phyloP scores from a whole-genome alignment of 1,140 invertebrate species.

The Orchestia grillus region DNA sequence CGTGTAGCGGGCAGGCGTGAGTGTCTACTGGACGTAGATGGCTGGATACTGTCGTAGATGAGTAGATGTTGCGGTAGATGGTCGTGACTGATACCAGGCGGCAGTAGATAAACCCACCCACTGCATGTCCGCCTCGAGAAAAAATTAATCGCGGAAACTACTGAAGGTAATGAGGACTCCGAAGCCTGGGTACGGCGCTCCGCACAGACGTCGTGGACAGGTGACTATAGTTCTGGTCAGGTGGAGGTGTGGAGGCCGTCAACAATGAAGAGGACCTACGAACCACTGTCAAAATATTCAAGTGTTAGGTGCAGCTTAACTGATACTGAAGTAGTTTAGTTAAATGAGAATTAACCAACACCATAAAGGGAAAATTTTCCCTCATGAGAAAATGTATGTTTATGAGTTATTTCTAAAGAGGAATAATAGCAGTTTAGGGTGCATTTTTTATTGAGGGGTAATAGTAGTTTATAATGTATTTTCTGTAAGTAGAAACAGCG shows the following conservation, averaged over 20 bases:
- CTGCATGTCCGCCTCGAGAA: neutral
- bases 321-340: neutral
- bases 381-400: too few species aligned
- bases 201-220: neutral
- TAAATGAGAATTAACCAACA: too few species aligned
- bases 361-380: too few species aligned
- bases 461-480: too few species aligned
- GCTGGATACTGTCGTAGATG: slow-evolving; percentile 18
- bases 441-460: too few species aligned
- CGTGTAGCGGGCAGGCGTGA: slow-evolving; percentile 2
- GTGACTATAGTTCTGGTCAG: neutral
- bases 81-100: slow-evolving; percentile 15
- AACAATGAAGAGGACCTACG: neutral
- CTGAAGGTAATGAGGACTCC: neutral
- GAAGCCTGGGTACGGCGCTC: neutral
- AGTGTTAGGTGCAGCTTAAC: too few species aligned
- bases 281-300: too few species aligned
- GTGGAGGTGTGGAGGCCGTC: neutral
- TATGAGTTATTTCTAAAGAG: too few species aligned
- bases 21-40: slow-evolving; percentile 20
- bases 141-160: neutral
- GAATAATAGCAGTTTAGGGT: too few species aligned
- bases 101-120: slow-evolving; percentile 5
- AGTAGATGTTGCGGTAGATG: slow-evolving; percentile 30
- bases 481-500: too few species aligned